Conservation (phyloP, 2,113 vertebrate species). For the Progne subis region DNA sequence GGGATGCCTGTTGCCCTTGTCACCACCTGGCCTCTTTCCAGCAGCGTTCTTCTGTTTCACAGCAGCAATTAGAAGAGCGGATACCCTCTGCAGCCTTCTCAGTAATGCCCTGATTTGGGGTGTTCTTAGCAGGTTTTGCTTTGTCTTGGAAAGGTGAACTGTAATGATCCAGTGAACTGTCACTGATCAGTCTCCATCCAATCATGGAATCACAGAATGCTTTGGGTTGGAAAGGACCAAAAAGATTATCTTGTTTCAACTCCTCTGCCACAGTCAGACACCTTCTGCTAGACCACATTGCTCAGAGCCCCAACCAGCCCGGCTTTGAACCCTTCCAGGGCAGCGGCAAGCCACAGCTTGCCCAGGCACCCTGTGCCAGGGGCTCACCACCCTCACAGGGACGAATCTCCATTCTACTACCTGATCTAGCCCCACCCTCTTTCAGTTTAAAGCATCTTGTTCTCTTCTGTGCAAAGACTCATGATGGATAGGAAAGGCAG, state of each 20-base stretch:
- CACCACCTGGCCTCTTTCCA: accelerated
- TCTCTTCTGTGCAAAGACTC: background rate
- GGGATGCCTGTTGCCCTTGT: accelerated
- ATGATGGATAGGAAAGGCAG: background rate
- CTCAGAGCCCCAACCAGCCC: background rate
- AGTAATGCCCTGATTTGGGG: background rate
- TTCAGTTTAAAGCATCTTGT: background rate
- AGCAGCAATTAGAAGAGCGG: background rate
- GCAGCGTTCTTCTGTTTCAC: background rate
- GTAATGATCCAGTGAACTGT: accelerated
- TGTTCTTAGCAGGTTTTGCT: background rate
- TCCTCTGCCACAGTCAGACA: background rate
- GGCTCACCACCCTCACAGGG: background rate
- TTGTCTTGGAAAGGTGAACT: background rate
- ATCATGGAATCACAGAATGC: accelerated
- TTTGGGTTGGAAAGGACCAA: background rate
- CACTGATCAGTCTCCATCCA: too few relatives aligned
- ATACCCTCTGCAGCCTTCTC: background rate
- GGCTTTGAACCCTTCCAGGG: background rate
- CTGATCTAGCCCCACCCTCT: background rate
- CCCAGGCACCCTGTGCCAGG: background rate
- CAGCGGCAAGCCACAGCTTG: background rate
- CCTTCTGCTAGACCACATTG: background rate
- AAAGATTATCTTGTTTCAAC: background rate
- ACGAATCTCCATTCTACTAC: background rate